phyloP scores from a whole-genome alignment of 2,797 vertebrate species.

The Muscicapa comitata region DNA sequence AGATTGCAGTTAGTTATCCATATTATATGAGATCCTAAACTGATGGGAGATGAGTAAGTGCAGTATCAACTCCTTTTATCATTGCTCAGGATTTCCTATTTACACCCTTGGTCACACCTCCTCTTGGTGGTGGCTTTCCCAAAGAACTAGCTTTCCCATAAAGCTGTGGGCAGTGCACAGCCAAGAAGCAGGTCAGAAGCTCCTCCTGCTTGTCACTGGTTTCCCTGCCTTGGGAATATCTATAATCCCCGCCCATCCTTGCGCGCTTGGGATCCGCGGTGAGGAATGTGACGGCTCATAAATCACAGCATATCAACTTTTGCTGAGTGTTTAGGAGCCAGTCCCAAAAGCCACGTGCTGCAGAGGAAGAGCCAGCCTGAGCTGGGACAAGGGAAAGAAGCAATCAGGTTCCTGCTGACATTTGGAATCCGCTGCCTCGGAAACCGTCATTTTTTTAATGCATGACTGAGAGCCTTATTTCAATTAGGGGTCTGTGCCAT shows the following conservation, averaged over 20 bases:
- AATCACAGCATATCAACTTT: not conserved
- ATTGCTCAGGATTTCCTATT: not conserved
- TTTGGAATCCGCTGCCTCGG: not conserved
- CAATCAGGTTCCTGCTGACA: not conserved
- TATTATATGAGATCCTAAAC: not conserved
- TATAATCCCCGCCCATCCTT: not conserved
- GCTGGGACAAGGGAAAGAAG: not conserved
- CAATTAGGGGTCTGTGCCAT: constrained; percentile 8
- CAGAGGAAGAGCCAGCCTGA: not conserved
- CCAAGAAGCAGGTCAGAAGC: not conserved
- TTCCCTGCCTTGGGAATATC: not conserved
- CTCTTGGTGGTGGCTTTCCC: not conserved
- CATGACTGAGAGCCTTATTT: constrained; percentile 23
- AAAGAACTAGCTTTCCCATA: not conserved
- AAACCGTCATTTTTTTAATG: not conserved
- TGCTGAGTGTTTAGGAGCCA: not conserved
- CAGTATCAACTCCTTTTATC: not conserved
- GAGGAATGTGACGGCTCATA: not conserved
- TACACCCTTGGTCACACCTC: not conserved
- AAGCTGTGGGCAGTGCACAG: not conserved
- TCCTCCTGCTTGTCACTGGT: not conserved
- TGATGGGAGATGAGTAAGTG: not conserved
- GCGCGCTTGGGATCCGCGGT: not conserved
- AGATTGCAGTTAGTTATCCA: not conserved
- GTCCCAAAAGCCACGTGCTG: not conserved